Percentiles rank a stretch among this genome's conserved stretches.
Conservation (phyloP, 1,140 invertebrate genomes). For the Brachionus koreanus region DNA sequence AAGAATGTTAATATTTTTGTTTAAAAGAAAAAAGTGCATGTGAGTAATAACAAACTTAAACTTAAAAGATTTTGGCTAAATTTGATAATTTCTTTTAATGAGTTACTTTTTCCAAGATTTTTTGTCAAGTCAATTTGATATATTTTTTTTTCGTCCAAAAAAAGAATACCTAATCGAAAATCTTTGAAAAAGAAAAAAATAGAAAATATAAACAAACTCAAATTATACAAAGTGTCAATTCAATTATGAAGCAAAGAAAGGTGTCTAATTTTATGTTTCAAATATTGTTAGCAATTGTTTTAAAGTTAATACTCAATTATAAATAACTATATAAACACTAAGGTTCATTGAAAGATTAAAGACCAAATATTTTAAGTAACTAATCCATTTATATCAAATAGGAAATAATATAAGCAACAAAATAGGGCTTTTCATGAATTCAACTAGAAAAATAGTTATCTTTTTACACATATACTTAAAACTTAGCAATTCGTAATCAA, state of each 20-base stretch:
- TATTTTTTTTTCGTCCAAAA: not conserved
- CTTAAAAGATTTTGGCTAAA: not conserved
- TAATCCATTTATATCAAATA: slow-evolving; percentile 9
- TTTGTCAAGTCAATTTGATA: not conserved
- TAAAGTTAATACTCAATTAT: slow-evolving; percentile 19
- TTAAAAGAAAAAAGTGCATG: no score
- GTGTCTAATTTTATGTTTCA: not conserved
- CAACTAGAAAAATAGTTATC: slow-evolving; percentile 22
- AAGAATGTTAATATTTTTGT: no score
- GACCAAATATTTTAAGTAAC: slow-evolving; percentile 10
- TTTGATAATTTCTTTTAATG: not conserved
- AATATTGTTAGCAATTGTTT: slow-evolving; percentile 2
- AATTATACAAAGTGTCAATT: slow-evolving; percentile 3
- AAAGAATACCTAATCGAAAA: not conserved
- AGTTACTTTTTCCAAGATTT: not conserved
- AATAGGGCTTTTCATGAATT: not conserved
- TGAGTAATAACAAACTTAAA: not conserved
- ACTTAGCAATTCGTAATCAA: slow-evolving; percentile 15
- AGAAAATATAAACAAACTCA: not conserved
- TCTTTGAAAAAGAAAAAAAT: not conserved
- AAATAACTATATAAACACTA: slow-evolving; percentile 22
- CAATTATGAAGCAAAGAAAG: slow-evolving; percentile 9
- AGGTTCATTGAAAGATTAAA: slow-evolving; percentile 18
- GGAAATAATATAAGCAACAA: slow-evolving; percentile 11
- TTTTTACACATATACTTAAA: slow-evolving; percentile 10